Conservation (phyloP, 2,888 invertebrate genomes). For the Anoplius nigerrimus region DNA sequence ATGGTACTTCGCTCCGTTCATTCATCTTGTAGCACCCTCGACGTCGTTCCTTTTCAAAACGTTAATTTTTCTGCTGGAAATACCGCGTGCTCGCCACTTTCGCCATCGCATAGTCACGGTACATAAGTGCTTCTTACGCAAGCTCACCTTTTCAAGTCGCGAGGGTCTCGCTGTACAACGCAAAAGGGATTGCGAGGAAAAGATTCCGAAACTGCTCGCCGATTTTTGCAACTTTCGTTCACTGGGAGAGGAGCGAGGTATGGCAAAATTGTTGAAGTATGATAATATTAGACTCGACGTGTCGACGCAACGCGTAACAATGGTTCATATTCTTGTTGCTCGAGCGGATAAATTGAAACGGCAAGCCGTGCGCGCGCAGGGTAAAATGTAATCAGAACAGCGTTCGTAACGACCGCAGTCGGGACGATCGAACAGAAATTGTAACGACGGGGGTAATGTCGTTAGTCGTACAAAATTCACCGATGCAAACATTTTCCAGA, state of each 20-base stretch:
- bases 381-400: too few species aligned
- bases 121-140: conserved; percentile 32
- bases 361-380: not conserved
- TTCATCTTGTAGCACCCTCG: conserved; percentile 39
- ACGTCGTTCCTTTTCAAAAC: conserved; percentile 44
- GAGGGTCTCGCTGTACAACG: too few species aligned
- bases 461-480: conserved; percentile 19
- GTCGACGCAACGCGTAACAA: too few species aligned
- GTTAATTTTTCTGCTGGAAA: conserved; percentile 28
- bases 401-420: too few species aligned
- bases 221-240: too few species aligned
- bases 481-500: conserved; percentile 28
- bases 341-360: not conserved
- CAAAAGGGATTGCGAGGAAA: too few species aligned
- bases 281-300: too few species aligned
- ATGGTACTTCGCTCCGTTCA: conserved; percentile 25
- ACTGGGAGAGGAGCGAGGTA: too few species aligned
- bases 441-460: conserved; percentile 9
- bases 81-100: conserved; percentile 20
- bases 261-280: too few species aligned
- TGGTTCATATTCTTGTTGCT: conserved; percentile 1
- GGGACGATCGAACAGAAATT: not conserved
- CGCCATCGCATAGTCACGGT: conserved; percentile 34
- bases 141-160: too few species aligned
- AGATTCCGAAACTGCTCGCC: too few species aligned